phyloP scores from a whole-genome alignment of 2,113 vertebrate genomes.

The Tapirus terrestris region DNA sequence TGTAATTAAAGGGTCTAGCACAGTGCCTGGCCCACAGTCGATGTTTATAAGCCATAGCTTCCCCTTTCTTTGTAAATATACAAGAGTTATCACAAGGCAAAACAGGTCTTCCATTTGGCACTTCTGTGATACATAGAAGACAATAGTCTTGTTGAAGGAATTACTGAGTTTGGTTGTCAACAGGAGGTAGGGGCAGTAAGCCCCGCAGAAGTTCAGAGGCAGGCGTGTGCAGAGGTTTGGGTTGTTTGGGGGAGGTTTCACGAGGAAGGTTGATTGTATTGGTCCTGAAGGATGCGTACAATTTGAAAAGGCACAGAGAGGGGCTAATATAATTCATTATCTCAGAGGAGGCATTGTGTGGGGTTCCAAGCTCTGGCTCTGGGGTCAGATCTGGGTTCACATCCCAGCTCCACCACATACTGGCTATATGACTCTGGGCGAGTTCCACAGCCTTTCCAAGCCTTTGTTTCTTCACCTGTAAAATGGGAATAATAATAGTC shows the following conservation, averaged over 20 bases:
- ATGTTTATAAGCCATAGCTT: slow-evolving; percentile 17
- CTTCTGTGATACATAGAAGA: background rate
- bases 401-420: background rate
- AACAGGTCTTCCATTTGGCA: background rate
- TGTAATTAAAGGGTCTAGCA: slow-evolving; percentile 21
- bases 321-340: background rate
- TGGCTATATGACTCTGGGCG: background rate
- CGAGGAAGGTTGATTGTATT: background rate
- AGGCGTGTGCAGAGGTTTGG: background rate
- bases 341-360: background rate
- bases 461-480: slow-evolving; percentile 3
- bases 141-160: background rate
- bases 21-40: background rate
- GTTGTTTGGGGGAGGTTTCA: background rate
- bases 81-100: background rate
- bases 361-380: background rate
- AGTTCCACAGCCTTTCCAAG: background rate
- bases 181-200: background rate
- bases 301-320: background rate
- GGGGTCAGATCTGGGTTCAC: background rate
- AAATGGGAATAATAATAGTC: background rate
- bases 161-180: background rate
- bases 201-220: background rate
- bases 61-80: background rate
- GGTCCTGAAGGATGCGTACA: background rate